Percentiles rank a stretch among this genome's conserved stretches.
phyloP scores from a whole-genome alignment of 2,797 vertebrate genomes.

The Clarias pachynema region DNA sequence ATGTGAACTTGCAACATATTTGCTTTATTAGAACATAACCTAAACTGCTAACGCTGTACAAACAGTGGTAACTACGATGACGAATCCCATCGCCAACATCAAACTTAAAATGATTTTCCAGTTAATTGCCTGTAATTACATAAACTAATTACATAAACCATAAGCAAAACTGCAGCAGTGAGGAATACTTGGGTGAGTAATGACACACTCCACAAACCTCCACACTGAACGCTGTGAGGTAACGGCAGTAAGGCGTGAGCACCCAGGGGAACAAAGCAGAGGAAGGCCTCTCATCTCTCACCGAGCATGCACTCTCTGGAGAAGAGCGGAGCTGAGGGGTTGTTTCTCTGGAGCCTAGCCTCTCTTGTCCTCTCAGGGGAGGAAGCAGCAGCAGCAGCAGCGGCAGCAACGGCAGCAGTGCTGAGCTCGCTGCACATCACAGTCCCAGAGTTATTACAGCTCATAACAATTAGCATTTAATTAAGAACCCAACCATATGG shows the following conservation, averaged over 20 bases:
- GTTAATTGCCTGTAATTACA: constrained; percentile 35
- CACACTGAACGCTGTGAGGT: constrained; percentile 36
- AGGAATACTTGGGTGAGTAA: constrained; percentile 23
- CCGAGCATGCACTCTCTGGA: constrained; percentile 47
- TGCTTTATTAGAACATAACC: background rate
- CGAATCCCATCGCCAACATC: constrained; percentile 4
- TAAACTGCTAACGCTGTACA: too few relatives aligned
- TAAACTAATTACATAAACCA: constrained; percentile 29
- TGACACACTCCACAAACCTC: constrained; percentile 34
- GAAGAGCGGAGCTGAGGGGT: constrained; percentile 40
- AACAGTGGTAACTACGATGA: background rate
- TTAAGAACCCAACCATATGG: constrained; percentile 64
- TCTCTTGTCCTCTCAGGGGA: constrained; percentile 56
- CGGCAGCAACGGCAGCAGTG: constrained; percentile 47
- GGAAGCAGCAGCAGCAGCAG: constrained; percentile 45
- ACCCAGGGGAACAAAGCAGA: constrained; percentile 44
- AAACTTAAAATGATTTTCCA: constrained; percentile 24
- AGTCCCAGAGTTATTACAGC: constrained; percentile 64
- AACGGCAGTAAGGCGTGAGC: constrained; percentile 12
- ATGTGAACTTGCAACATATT: background rate
- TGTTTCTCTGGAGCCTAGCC: constrained; percentile 54
- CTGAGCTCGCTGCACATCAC: constrained; percentile 50
- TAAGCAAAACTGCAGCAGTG: constrained; percentile 23
- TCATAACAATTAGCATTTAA: constrained; percentile 69
- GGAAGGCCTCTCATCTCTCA: constrained; percentile 44